These are phyloP conservation scores for Panagrolaimus sp. DNA, from an alignment of 1,140 invertebrate species.

Conservation along the genomic window DNA sequence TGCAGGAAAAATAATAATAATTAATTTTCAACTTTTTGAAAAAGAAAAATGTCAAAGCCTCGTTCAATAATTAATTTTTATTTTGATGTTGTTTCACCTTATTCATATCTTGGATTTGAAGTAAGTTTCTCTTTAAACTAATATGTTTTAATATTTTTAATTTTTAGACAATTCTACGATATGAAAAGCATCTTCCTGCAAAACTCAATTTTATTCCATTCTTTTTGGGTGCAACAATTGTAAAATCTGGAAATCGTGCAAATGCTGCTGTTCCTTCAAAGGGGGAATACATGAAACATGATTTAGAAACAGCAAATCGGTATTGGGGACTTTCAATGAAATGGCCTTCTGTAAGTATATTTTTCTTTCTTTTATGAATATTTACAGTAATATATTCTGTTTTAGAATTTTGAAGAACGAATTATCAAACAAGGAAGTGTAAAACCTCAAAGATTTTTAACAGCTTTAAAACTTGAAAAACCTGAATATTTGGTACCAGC, in stretches of 20 bases:
- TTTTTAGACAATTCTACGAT: no score
- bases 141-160: no score
- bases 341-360: no score
- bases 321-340: no score
- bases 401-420: neutral
- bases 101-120: neutral
- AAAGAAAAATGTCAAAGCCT: neutral
- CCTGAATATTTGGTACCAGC: neutral
- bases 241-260: no score
- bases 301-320: no score
- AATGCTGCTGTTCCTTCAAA: no score
- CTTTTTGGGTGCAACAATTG: neutral
- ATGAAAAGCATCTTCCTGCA: neutral
- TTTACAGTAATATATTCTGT: no score
- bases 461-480: neutral
- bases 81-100: neutral
- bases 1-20: neutral
- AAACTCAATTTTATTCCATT: neutral
- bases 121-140: no score
- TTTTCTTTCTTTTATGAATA: no score
- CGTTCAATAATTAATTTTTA: neutral
- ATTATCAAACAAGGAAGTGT: slow-evolving; percentile 12
- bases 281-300: no score
- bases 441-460: neutral
- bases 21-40: slow-evolving; percentile 18